Evolutionary conservation across 1,140 invertebrate genomes (phyloP), one percentile per base, ranked within the genome.

Genomic region (Atopsyche davidsoni): DNA sequence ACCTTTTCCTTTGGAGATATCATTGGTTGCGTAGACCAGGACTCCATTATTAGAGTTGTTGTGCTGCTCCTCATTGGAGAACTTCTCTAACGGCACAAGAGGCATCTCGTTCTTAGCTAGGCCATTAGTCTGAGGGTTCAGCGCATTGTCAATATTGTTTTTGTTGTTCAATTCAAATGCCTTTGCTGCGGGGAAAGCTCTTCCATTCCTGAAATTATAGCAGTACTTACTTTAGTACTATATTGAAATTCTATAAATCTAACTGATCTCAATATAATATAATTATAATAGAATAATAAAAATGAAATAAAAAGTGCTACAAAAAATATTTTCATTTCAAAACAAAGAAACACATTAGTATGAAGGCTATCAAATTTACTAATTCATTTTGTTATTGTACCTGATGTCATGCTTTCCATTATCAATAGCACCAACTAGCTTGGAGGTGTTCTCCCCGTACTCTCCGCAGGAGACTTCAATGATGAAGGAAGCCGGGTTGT

Each of bases 401-500:
- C 70, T 69, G 55, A 89, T 87, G 62, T 89, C 86, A 50, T 81
- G 73, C 59, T 86, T 85, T 34, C 87, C 87, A 64, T 91, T 91
- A 38, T 85, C 77, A 28, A 91, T 87, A 1, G 89, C 91, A 10
- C 85, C 79, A 1, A 91, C 87, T 10, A 96, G 69, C 59, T 85
- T 90, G 46, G 80, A 78, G 1, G 86, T 89, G 59, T 94, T 88
- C 60, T 94, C 87, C 0, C 94, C 94, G 65, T 96, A 94, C 68
- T 96, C 93, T 0, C 93, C 93, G 63, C 89, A 92, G 0, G 93
- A 89, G 0, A 96, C 89, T 66, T 96, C 92, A 72, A 96, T 95
- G 46, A 94, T 87, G 75, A 93, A 97, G 52, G 94, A 96, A 9
- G 94, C 92, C 13, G 94, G 93, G 73, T 98, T 98, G 69, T 97